These are phyloP conservation scores for Podarcis lilfordi DNA, from an alignment of 2,797 vertebrate genomes.

Conservation along the genomic window DNA sequence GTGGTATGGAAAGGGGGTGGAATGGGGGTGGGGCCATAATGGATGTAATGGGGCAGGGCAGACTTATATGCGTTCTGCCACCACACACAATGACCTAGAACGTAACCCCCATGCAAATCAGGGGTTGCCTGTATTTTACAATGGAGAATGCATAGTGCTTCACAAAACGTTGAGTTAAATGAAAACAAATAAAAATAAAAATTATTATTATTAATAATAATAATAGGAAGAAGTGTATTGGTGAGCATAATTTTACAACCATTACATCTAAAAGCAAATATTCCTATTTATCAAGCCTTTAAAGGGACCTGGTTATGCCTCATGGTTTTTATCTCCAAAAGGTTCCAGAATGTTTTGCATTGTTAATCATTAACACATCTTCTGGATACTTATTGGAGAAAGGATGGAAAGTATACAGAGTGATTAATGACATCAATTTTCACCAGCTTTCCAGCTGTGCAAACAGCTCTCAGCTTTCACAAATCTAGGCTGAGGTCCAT, in stretches of 20 bases:
- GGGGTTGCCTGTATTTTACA: background rate
- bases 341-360: background rate
- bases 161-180: background rate
- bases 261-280: background rate
- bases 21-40: no score
- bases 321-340: background rate
- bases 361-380: background rate
- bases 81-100: no score
- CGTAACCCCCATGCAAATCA: no score
- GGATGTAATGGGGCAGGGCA: no score
- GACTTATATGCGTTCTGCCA: no score
- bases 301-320: background rate
- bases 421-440: constrained; percentile 12
- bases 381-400: constrained; percentile 6
- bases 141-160: background rate
- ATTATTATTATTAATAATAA: background rate
- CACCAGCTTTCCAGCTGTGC: background rate
- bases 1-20: no score
- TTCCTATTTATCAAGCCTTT: background rate
- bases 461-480: background rate
- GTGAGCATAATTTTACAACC: background rate
- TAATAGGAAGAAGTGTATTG: no score
- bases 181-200: background rate
- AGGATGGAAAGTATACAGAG: background rate
- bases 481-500: background rate